Percentiles rank a stretch among this genome's conserved stretches.
Conservation (phyloP, 2,113 vertebrate genomes). For the Lepisosteus oculatus region DNA sequence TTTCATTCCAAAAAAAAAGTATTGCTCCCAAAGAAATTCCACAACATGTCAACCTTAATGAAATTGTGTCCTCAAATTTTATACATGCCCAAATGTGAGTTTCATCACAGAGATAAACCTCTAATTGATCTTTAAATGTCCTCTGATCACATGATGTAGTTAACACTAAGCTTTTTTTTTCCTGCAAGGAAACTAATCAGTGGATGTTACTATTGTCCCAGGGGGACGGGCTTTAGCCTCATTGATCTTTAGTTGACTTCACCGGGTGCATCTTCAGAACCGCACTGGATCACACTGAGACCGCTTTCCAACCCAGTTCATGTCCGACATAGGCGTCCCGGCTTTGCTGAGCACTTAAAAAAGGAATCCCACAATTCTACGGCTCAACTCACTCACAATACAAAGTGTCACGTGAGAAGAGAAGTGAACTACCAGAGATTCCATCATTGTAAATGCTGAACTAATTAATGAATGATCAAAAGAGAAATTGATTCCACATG, state of each 20-base stretch:
- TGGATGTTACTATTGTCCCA: constrained; percentile 67
- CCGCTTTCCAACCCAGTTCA: constrained; percentile 14
- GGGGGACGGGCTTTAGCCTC: constrained; percentile 56
- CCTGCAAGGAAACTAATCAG: constrained; percentile 71
- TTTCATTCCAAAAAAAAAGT: too few species aligned
- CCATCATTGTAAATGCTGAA: constrained; percentile 52
- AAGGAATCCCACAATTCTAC: too few species aligned
- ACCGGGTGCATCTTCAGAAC: constrained; percentile 48
- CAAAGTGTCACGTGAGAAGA: too few species aligned
- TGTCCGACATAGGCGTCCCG: constrained; percentile 21
- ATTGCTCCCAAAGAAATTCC: too few species aligned
- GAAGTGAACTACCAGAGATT: too few species aligned
- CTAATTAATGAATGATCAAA: constrained; percentile 62
- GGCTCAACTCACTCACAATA: too few species aligned
- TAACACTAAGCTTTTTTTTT: constrained; percentile 67
- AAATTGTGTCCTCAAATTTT: constrained; percentile 64
- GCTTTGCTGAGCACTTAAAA: too few species aligned
- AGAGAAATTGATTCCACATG: constrained; percentile 44
- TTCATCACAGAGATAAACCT: constrained; percentile 14
- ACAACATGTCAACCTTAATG: constrained; percentile 62
- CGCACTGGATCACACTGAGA: too few species aligned
- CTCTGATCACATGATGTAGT: constrained; percentile 66
- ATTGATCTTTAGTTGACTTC: constrained; percentile 66
- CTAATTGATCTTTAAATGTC: constrained; percentile 79
- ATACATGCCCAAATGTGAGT: constrained; percentile 51